phyloP scores from a whole-genome alignment of 92 coral and sea anemone genomes.

The Parazoanthus swiftii region DNA sequence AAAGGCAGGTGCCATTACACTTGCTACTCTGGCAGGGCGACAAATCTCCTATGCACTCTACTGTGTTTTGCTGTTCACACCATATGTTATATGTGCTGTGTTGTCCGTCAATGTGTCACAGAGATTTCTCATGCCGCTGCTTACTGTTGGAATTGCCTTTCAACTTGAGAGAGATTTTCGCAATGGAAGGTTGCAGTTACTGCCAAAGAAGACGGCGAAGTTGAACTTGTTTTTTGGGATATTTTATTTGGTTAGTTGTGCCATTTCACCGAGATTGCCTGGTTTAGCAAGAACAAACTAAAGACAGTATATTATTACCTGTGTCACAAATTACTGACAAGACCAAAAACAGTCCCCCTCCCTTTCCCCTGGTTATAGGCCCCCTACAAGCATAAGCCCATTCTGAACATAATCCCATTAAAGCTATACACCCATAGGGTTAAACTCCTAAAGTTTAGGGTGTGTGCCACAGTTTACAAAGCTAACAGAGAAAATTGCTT shows the following conservation, averaged over 20 bases:
- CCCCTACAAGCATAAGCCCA: too few species aligned
- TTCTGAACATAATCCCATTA: too few species aligned
- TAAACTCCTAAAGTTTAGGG: too few species aligned
- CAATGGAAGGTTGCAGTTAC: conserved; percentile 51
- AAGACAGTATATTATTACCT: neutral
- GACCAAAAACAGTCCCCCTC: too few species aligned
- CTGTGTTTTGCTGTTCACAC: conserved; percentile 76
- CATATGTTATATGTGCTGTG: conserved; percentile 80
- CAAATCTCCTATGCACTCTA: conserved; percentile 80
- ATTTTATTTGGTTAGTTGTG: conserved; percentile 73
- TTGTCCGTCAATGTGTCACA: conserved; percentile 81
- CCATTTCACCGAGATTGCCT: conserved; percentile 70
- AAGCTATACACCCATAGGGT: too few species aligned
- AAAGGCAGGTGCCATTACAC: conserved; percentile 81
- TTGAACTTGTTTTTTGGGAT: conserved; percentile 84
- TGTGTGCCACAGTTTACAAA: neutral
- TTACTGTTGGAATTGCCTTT: conserved; percentile 77
- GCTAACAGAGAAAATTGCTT: neutral
- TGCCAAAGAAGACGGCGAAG: conserved; percentile 85
- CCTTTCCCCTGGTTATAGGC: too few species aligned
- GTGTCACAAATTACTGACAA: neutral
- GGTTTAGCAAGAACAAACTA: conserved; percentile 38
- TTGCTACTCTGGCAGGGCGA: conserved; percentile 83
- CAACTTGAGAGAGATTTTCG: conserved; percentile 80
- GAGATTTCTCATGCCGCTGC: conserved; percentile 71